A percentile compares a stretch with the other conserved stretches of the same genome.
phyloP scores from a whole-genome alignment of 64 coral and sea anemone species.

The Catalaphyllia jardinei region DNA sequence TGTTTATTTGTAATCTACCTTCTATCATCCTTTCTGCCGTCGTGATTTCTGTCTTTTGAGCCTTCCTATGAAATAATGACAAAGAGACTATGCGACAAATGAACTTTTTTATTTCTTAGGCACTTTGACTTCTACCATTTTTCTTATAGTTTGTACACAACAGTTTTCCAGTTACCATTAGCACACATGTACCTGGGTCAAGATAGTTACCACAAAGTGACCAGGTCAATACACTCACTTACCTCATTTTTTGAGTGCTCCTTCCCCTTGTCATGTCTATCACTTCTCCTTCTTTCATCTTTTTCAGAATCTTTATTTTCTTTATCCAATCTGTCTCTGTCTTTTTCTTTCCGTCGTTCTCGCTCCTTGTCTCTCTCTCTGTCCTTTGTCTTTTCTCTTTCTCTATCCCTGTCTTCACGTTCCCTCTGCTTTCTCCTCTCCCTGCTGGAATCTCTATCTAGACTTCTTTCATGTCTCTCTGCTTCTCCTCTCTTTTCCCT shows the following conservation, averaged over 20 bases:
- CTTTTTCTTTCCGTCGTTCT: conserved; percentile 10
- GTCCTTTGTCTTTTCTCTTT: conserved; percentile 2
- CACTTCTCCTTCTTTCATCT: conserved; percentile 44
- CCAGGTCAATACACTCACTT: not conserved
- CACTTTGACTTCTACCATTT: no score
- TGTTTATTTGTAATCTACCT: no score
- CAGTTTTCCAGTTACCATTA: no score
- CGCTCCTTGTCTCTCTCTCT: conserved; percentile 23
- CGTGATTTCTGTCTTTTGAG: not conserved
- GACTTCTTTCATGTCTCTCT: conserved; percentile 4
- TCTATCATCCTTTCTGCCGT: not conserved
- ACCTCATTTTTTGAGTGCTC: conserved; percentile 16
- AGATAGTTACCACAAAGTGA: no score
- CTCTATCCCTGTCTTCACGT: not conserved
- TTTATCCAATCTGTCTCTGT: conserved; percentile 22
- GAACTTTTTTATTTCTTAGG: no score
- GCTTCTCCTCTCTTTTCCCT: not conserved
- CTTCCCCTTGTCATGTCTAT: conserved; percentile 34
- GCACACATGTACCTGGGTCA: no score
- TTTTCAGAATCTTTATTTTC: conserved; percentile 14
- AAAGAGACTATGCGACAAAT: not conserved
- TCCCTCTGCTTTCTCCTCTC: conserved; percentile 18
- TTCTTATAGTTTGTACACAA: no score
- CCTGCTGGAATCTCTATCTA: conserved; percentile 29
- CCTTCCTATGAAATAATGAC: not conserved